Evolutionary conservation across 2,797 vertebrate species (phyloP).

Genomic region (Microctenopoma steveboyesi): DNA sequence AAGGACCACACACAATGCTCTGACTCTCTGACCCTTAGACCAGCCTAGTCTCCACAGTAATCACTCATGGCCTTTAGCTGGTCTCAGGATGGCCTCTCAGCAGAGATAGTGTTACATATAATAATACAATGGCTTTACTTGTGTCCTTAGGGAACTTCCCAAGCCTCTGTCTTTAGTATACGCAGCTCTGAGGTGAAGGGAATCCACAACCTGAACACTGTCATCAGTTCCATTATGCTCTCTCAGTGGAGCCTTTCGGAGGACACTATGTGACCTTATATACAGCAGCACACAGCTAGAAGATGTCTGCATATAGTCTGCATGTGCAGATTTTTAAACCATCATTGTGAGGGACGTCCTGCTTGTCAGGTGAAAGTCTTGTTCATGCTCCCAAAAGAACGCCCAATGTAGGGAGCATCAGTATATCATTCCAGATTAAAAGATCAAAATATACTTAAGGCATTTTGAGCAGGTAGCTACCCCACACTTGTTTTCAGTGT

Average conservation of each 20-base stretch:
- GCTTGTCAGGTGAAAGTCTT: slow-evolving; percentile 20
- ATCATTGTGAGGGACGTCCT: slow-evolving; percentile 41
- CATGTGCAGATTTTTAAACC: slow-evolving; percentile 45
- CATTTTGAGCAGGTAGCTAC: background rate
- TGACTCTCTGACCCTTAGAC: slow-evolving; percentile 58
- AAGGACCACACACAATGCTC: slow-evolving; percentile 74
- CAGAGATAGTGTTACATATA: slow-evolving; percentile 69
- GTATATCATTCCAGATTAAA: background rate
- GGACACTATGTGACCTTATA: slow-evolving; percentile 51
- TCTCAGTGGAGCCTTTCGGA: slow-evolving; percentile 55
- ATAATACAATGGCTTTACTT: slow-evolving; percentile 69
- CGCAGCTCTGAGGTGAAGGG: slow-evolving; percentile 43
- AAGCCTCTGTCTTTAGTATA: slow-evolving; percentile 40
- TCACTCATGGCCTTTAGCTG: slow-evolving; percentile 51
- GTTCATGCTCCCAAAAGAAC: slow-evolving; percentile 3
- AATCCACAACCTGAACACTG: slow-evolving; percentile 62
- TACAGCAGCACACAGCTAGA: slow-evolving; percentile 26
- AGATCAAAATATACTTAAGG: background rate
- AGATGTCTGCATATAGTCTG: slow-evolving; percentile 11
- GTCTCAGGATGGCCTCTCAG: slow-evolving; percentile 44
- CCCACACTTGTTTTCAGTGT: background rate
- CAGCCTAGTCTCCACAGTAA: slow-evolving; percentile 46
- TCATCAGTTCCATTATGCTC: slow-evolving; percentile 64
- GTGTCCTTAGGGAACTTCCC: slow-evolving; percentile 63
- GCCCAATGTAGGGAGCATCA: background rate